Conservation (phyloP, 2,888 invertebrate genomes). For the Ypsolopha sequella region DNA sequence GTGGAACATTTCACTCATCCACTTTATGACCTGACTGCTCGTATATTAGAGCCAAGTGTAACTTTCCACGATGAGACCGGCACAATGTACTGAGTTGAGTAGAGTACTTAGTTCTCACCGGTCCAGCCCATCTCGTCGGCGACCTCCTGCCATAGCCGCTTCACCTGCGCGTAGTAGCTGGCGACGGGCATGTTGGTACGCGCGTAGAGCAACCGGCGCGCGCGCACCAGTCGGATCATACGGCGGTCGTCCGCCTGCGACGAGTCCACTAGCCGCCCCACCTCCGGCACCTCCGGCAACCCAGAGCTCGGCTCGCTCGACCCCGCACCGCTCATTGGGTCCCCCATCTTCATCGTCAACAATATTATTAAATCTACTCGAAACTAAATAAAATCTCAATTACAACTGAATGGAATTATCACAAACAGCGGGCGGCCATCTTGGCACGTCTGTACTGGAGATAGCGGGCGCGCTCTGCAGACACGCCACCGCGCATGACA, state of each 20-base stretch:
- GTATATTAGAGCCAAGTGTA: neutral
- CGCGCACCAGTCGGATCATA: constrained; percentile 51
- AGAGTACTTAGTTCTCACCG: constrained; percentile 31
- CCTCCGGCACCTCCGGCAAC: constrained; percentile 15
- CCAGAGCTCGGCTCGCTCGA: constrained; percentile 5
- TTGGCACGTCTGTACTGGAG: neutral
- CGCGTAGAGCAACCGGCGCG: constrained; percentile 50
- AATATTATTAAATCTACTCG: neutral
- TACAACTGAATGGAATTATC: too few relatives aligned
- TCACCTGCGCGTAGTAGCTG: constrained; percentile 53
- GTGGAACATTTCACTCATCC: too few relatives aligned
- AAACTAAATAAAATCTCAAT: too few relatives aligned
- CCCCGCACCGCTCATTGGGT: constrained; percentile 1
- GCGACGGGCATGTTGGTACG: constrained; percentile 60
- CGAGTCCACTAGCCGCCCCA: constrained; percentile 49
- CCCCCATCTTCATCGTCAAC: neutral
- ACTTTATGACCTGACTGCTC: neutral
- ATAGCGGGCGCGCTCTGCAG: constrained; percentile 12
- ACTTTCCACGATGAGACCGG: too few relatives aligned
- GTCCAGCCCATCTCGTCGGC: constrained; percentile 53
- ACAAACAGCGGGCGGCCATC: neutral
- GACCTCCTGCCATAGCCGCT: constrained; percentile 51
- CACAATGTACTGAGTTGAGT: neutral
- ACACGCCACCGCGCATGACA: constrained; percentile 48
- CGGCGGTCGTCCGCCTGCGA: constrained; percentile 56